Evolutionary conservation across 2,888 invertebrate genomes (phyloP).

Genomic region (Minunthozetes semirufus): DNA sequence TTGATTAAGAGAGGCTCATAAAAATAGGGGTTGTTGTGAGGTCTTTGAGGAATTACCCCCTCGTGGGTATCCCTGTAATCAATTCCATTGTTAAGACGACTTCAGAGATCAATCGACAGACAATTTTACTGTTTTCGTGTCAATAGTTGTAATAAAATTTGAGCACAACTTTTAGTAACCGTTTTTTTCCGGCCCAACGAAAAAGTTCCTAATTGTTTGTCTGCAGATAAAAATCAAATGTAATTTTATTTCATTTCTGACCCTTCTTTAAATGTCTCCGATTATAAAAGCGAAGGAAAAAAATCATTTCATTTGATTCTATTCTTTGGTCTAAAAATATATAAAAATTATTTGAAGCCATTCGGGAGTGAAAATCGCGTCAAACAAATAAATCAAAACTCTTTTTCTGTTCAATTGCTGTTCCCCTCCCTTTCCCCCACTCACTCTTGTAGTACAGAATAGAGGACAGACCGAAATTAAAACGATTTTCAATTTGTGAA

Average conservation of each 20-base stretch:
- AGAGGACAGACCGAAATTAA: background rate
- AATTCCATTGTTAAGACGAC: too few relatives aligned
- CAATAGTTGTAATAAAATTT: background rate
- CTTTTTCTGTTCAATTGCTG: background rate
- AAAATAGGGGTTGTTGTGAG: too few relatives aligned
- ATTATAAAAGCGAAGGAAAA: background rate
- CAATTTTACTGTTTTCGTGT: background rate
- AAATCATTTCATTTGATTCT: background rate
- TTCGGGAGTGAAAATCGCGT: conserved; percentile 11
- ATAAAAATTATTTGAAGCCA: background rate
- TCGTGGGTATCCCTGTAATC: too few relatives aligned
- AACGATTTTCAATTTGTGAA: background rate
- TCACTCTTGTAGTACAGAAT: too few relatives aligned
- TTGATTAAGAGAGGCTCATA: too few relatives aligned
- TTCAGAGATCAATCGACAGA: too few relatives aligned
- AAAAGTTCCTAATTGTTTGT: background rate
- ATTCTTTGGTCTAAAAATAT: background rate
- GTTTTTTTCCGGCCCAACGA: background rate
- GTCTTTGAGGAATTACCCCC: too few relatives aligned
- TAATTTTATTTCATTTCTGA: background rate
- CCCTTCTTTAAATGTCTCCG: background rate
- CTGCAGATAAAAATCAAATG: background rate
- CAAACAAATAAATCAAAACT: background rate
- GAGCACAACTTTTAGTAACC: too few relatives aligned
- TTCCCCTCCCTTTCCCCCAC: too few relatives aligned